Percentiles rank a stretch among this genome's conserved stretches.
Evolutionary conservation across 2,888 invertebrate species (phyloP).

Genomic region (Apeira syringaria): DNA sequence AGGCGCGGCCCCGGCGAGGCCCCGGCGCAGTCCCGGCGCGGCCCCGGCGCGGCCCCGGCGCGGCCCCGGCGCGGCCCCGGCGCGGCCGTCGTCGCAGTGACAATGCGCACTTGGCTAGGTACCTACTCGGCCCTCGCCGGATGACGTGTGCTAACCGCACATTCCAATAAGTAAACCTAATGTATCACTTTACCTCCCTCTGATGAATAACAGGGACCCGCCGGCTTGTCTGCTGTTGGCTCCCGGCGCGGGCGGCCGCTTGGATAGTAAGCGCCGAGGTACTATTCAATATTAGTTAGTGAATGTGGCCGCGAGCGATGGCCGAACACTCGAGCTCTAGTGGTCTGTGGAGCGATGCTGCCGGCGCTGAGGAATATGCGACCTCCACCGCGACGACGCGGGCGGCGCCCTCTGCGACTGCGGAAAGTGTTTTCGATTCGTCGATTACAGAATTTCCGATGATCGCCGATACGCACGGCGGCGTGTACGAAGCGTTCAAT

Average conservation of each 20-base stretch:
- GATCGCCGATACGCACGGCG: conserved; percentile 15
- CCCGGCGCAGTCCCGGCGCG: too few species aligned
- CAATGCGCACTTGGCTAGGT: conserved; percentile 33
- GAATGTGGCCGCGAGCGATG: conserved; percentile 49
- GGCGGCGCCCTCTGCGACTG: not conserved
- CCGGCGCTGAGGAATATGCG: conserved; percentile 4
- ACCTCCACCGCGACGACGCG: too few species aligned
- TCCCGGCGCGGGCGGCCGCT: too few species aligned
- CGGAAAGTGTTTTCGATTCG: conserved; percentile 17
- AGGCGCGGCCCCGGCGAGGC: too few species aligned
- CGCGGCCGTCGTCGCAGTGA: too few species aligned
- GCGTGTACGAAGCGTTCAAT: conserved; percentile 55
- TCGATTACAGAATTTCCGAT: not conserved
- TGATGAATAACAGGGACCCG: conserved; percentile 51
- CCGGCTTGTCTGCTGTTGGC: conserved; percentile 43
- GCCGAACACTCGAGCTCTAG: conserved; percentile 38
- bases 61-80: too few species aligned
- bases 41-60: too few species aligned
- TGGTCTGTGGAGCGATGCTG: conserved; percentile 10
- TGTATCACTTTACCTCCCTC: conserved; percentile 46
- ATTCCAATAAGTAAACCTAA: conserved; percentile 53
- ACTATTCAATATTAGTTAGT: too few species aligned
- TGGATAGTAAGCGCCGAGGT: too few species aligned
- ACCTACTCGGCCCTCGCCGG: conserved; percentile 40
- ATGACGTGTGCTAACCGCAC: conserved; percentile 65